Evolutionary conservation across 2,888 invertebrate genomes (phyloP), one percentile per base, ranked within the genome.

Genomic region (Allacma fusca): DNA sequence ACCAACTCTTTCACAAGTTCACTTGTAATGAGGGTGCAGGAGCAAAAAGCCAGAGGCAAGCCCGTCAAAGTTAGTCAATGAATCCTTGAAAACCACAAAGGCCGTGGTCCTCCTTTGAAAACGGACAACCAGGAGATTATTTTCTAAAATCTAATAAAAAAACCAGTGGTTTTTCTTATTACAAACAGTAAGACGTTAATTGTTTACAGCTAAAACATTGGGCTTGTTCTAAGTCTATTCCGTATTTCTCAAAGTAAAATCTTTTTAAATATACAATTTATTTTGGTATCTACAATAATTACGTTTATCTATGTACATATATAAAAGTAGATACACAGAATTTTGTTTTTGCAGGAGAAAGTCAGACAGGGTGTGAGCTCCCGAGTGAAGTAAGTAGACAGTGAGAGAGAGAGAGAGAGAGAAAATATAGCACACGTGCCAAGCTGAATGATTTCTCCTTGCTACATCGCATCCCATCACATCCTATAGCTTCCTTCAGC

Each of bases 381-480:
- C n/a, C 16, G n/a, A 69, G 40, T 43, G n/a, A 44, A 12, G 28
- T 16, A 13, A 13, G 1, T 21, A 29, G 29, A 29, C 13, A 67
- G 67, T 28, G 69, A 21, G 34, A 21, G 2, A n/a, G 50, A 50
- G 19, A 50, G 50, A 16, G 16, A 1, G 50, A 16, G 50, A 50
- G 5, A 50, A 50, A 12, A 50, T 50, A 50, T 50, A 50, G 21
- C 44, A 43, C 69, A 69, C 69, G 69, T 69, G 69, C 69, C 69
- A n/a, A 50, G 50, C 50, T 43, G 21, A 23, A 21, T 43, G 43
- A 69, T 69, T 69, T 69, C 21, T 69, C 40, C 19, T 43, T 44
- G 44, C 69, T 43, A 21, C 68, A n/a, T 68, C 68, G 43, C 44
- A 69, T 69, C 44, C 29, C 69, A 69, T 69, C 44, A 13, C 69